Conservation (phyloP, 2,888 invertebrate species). For the Girardia tigrina region DNA sequence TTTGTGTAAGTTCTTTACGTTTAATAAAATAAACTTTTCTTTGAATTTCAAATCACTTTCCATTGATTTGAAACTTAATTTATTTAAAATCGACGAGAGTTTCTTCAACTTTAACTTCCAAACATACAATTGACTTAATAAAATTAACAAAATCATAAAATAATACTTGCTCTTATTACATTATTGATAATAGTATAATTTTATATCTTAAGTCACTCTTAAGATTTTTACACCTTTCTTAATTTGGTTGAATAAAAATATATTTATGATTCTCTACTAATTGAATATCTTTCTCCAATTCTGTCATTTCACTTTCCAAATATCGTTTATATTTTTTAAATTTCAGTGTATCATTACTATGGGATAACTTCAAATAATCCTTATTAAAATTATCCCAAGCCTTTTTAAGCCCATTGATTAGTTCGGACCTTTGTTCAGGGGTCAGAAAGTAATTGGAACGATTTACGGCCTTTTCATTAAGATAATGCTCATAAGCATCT, state of each 20-base stretch:
- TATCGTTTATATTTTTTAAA: background rate
- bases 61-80: too few species aligned
- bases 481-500: conserved; percentile 17
- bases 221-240: too few species aligned
- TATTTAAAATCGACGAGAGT: too few species aligned
- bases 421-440: conserved; percentile 10
- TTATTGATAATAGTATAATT: too few species aligned
- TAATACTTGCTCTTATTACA: too few species aligned
- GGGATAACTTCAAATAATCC: conserved; percentile 24
- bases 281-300: conserved; percentile 12
- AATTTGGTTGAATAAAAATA: conserved; percentile 6
- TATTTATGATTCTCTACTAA: conserved; percentile 3
- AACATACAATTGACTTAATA: too few species aligned
- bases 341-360: conserved; percentile 26
- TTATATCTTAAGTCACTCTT: too few species aligned
- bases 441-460: conserved; percentile 18
- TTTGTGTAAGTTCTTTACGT: too few species aligned
- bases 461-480: background rate
- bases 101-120: too few species aligned
- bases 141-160: too few species aligned
- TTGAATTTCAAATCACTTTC: too few species aligned
- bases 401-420: background rate
- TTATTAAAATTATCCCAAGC: conserved; percentile 25
- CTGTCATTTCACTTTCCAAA: conserved; percentile 6
- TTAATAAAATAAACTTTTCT: too few species aligned